A percentile compares a stretch with the other conserved stretches of the same genome.
Evolutionary conservation across 2,797 vertebrate genomes (phyloP).

Genomic region (Pagetopsis macropterus): DNA sequence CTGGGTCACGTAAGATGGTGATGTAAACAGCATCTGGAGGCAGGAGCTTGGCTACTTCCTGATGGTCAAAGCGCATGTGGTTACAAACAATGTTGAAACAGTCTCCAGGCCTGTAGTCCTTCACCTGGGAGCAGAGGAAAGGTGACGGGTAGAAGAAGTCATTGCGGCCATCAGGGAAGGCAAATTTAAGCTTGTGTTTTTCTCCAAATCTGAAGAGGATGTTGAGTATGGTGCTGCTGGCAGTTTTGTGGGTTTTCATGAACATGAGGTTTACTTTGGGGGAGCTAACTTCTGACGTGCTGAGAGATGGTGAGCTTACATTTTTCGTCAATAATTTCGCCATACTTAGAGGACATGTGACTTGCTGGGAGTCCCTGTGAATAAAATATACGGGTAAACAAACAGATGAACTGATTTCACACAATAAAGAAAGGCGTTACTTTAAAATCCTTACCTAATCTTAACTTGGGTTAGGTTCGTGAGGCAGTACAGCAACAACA

Average conservation of each 20-base stretch:
- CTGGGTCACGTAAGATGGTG: slow-evolving; percentile 92
- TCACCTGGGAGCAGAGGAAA: slow-evolving; percentile 89
- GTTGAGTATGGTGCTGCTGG: slow-evolving; percentile 96
- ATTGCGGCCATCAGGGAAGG: slow-evolving; percentile 90
- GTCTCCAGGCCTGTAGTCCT: slow-evolving; percentile 86
- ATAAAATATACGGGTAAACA: slow-evolving; percentile 29
- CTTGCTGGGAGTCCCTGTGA: slow-evolving; percentile 69
- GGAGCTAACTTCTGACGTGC: slow-evolving; percentile 67
- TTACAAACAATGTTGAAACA: slow-evolving; percentile 96
- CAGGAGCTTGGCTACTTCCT: slow-evolving; percentile 88
- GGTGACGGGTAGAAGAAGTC: slow-evolving; percentile 93
- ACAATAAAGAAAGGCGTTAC: neutral
- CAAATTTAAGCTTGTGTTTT: slow-evolving; percentile 89
- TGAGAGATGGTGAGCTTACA: neutral
- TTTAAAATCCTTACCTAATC: slow-evolving; percentile 76
- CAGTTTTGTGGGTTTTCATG: slow-evolving; percentile 97
- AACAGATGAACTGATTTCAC: neutral
- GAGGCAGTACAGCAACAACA: slow-evolving; percentile 87
- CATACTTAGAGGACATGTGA: slow-evolving; percentile 75
- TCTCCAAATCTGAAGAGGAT: slow-evolving; percentile 94
- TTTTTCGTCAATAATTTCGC: neutral
- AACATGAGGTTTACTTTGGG: slow-evolving; percentile 90
- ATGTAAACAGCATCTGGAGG: slow-evolving; percentile 83
- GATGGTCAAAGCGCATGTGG: slow-evolving; percentile 93
- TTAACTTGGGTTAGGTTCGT: slow-evolving; percentile 65